Evolutionary conservation across 2,113 vertebrate genomes (phyloP).

Genomic region (Balaeniceps rex): DNA sequence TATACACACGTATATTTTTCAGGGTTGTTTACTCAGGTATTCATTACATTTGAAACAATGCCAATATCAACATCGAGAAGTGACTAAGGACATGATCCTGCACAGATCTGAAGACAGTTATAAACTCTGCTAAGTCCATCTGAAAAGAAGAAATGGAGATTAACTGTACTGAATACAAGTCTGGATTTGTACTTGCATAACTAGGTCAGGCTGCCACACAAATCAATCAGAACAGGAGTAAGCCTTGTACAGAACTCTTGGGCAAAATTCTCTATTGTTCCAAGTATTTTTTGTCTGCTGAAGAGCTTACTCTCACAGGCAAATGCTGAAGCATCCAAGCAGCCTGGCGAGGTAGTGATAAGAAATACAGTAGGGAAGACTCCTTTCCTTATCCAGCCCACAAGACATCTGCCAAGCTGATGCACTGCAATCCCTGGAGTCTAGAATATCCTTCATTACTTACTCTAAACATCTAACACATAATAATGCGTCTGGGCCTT

Average conservation of each 20-base stretch:
- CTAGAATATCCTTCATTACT: neutral
- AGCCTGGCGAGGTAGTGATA: neutral
- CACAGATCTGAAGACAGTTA: neutral
- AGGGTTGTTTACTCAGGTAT: neutral
- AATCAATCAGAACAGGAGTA: neutral
- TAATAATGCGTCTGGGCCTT: neutral
- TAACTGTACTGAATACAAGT: neutral
- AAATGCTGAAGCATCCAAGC: neutral
- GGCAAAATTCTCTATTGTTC: neutral
- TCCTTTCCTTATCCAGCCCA: neutral
- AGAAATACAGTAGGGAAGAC: neutral
- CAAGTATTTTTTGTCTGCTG: neutral
- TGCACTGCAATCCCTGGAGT: neutral
- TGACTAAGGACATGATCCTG: neutral
- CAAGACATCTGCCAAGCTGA: neutral
- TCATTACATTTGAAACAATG: neutral
- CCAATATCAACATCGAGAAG: neutral
- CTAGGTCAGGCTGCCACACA: constrained; percentile 1
- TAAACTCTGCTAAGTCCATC: neutral
- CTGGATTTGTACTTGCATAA: neutral
- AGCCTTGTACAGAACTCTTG: neutral
- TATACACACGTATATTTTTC: neutral
- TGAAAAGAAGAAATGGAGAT: constrained; percentile 6
- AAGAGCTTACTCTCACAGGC: neutral
- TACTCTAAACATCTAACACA: neutral